Conservation (phyloP, 1,140 invertebrate genomes). For the Panulirus ornatus region DNA sequence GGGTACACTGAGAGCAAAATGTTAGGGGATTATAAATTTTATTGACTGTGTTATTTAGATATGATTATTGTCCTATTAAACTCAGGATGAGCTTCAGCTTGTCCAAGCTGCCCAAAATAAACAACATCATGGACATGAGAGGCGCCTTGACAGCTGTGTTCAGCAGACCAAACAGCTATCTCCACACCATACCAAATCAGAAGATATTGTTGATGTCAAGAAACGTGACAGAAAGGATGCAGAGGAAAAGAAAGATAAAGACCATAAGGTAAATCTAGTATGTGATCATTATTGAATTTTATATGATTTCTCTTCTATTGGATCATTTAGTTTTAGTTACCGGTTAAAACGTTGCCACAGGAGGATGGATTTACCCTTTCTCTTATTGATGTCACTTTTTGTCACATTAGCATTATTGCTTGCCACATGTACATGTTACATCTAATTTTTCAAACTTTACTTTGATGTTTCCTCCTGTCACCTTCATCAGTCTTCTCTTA, state of each 20-base stretch:
- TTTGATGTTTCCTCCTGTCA: too few species aligned
- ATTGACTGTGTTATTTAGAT: too few species aligned
- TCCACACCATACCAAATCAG: conserved; percentile 55
- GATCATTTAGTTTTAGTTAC: too few species aligned
- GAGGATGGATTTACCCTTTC: too few species aligned
- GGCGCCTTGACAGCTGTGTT: background rate
- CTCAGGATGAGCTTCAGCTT: conserved; percentile 60
- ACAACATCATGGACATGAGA: conserved; percentile 46
- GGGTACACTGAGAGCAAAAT: too few species aligned
- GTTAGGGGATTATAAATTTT: too few species aligned
- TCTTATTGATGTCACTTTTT: too few species aligned
- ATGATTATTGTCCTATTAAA: background rate
- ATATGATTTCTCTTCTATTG: background rate
- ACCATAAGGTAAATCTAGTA: conserved; percentile 39
- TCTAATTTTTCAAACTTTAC: too few species aligned
- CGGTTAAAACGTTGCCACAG: too few species aligned
- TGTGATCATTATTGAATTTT: background rate
- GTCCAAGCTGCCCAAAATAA: conserved; percentile 65
- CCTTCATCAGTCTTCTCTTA: too few species aligned
- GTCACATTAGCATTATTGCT: too few species aligned
- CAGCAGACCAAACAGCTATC: conserved; percentile 13
- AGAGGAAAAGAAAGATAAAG: conserved; percentile 72
- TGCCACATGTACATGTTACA: too few species aligned
- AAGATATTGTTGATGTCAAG: conserved; percentile 53
- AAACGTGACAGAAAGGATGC: conserved; percentile 68